These are phyloP conservation scores for Meloidogyne exigua DNA, from an alignment of 1,140 invertebrate species.

Conservation along the genomic window DNA sequence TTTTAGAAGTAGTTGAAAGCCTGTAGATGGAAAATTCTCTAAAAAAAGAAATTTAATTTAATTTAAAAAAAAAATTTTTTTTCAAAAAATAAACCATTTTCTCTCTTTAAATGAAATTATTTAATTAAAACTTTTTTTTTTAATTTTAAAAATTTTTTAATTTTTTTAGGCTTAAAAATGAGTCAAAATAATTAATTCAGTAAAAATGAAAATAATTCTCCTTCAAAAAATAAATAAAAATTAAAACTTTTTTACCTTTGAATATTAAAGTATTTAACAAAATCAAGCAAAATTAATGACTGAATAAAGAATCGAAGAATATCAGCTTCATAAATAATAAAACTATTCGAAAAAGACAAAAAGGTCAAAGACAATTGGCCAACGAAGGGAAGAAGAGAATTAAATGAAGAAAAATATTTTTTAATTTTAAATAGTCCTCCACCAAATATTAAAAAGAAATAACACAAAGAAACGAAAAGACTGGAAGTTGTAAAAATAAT, in stretches of 20 bases:
- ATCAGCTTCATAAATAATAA: constrained; percentile 34
- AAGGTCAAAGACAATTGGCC: background rate
- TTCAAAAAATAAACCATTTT: too few relatives aligned
- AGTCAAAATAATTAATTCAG: too few relatives aligned
- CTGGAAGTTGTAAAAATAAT: background rate
- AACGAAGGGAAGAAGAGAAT: constrained; percentile 1
- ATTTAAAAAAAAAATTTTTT: background rate
- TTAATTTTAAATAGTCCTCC: too few relatives aligned
- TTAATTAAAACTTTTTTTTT: too few relatives aligned
- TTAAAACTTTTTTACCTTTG: background rate
- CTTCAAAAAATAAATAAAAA: too few relatives aligned
- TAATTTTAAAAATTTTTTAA: too few relatives aligned
- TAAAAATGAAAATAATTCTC: background rate
- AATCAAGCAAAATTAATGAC: background rate
- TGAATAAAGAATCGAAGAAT: constrained; percentile 25
- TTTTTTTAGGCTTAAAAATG: too few relatives aligned
- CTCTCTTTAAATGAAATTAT: too few relatives aligned
- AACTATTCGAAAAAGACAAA: constrained; percentile 35
- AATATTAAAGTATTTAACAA: constrained; percentile 13
- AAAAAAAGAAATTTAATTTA: background rate
- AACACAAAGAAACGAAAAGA: constrained; percentile 17
- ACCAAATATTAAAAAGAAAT: background rate
- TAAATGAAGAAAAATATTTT: background rate
- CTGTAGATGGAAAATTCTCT: constrained; percentile 5
- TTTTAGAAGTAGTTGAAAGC: background rate